Conservation (phyloP, 2,888 invertebrate species). For the Amblyjoppa fuscipennis region DNA sequence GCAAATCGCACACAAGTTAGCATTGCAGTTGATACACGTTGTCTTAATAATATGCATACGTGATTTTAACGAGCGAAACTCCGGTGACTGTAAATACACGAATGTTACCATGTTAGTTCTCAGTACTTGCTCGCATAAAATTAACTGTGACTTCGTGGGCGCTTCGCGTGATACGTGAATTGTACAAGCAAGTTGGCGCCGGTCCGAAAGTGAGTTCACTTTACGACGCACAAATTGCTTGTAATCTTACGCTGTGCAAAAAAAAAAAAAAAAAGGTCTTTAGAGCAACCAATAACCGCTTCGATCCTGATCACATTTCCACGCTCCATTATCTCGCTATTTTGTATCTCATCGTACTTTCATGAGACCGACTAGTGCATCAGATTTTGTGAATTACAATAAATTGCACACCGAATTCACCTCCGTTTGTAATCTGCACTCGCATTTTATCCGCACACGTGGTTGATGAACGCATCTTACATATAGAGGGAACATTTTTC, state of each 20-base stretch:
- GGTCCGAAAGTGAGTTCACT: constrained; percentile 7
- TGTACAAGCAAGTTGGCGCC: not conserved
- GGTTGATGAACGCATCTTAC: not conserved
- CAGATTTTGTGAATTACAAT: no score
- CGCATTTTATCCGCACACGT: constrained; percentile 11
- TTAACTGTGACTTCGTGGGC: not conserved
- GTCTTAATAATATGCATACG: not conserved
- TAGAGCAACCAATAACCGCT: not conserved
- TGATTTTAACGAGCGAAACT: not conserved
- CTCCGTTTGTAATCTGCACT: not conserved
- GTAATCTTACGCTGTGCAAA: not conserved
- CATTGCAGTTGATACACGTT: constrained; percentile 1
- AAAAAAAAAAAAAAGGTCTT: not conserved
- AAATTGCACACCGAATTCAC: no score
- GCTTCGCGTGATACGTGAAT: not conserved
- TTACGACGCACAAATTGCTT: constrained; percentile 5
- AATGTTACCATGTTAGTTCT: not conserved
- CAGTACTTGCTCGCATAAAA: not conserved
- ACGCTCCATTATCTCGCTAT: not conserved
- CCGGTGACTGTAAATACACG: constrained; percentile 1
- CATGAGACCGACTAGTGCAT: no score
- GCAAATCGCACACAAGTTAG: not conserved
- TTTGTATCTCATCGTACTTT: no score
- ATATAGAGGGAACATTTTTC: no score
- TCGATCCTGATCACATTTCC: not conserved